These are phyloP conservation scores for Onchidella celtica DNA, from an alignment of 2,888 invertebrate species.

Conservation along the genomic window DNA sequence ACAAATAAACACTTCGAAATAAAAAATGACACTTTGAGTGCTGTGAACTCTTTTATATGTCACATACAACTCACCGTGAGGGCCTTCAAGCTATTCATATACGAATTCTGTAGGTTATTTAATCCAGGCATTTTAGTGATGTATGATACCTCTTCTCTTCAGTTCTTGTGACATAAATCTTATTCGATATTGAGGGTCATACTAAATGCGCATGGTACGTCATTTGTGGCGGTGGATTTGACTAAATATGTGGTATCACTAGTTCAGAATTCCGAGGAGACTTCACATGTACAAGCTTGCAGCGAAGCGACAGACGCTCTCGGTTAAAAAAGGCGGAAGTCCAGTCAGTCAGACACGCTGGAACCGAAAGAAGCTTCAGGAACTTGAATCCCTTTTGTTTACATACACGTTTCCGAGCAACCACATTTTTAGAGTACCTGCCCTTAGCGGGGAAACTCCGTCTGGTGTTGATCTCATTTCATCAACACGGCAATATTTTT, in stretches of 20 bases:
- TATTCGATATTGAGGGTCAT: too few relatives aligned
- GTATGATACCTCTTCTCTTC: too few relatives aligned
- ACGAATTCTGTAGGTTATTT: constrained; percentile 27
- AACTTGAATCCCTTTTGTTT: background rate
- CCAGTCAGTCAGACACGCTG: background rate
- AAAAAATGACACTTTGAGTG: background rate
- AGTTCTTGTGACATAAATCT: too few relatives aligned
- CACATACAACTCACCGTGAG: constrained; percentile 21
- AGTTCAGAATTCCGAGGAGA: too few relatives aligned
- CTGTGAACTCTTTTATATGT: background rate
- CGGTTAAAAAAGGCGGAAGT: background rate
- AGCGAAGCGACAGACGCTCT: background rate
- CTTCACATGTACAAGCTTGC: background rate
- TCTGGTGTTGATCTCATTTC: too few relatives aligned
- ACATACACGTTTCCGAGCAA: background rate
- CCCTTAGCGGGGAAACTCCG: background rate
- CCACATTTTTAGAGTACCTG: background rate
- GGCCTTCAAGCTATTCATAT: constrained; percentile 25
- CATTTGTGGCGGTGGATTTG: too few relatives aligned
- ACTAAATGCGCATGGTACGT: too few relatives aligned
- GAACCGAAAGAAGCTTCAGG: background rate
- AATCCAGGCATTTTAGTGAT: constrained; percentile 13
- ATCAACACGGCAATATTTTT: too few relatives aligned
- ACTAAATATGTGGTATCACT: too few relatives aligned
- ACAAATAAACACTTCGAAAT: background rate